Conservation (phyloP, 2,797 vertebrate genomes). For the Perodicticus potto region DNA sequence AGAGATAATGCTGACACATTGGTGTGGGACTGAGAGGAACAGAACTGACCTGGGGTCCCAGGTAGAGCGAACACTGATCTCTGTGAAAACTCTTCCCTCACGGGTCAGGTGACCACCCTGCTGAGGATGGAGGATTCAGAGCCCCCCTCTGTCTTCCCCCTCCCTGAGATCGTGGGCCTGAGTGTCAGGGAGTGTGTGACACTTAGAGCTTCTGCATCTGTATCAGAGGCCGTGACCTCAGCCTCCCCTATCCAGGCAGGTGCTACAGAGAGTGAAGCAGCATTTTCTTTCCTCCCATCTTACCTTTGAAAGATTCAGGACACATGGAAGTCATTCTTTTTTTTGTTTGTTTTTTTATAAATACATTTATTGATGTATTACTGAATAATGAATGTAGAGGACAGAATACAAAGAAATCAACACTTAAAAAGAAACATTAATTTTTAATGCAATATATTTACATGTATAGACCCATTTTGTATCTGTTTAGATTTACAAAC, state of each 20-base stretch:
- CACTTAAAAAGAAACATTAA: slow-evolving; percentile 61
- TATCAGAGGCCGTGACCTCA: too few species aligned
- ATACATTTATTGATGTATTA: slow-evolving; percentile 86
- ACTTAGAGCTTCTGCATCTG: too few species aligned
- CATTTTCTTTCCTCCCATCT: neutral
- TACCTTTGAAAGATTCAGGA: neutral
- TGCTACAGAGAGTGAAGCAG: too few species aligned
- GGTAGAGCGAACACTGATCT: neutral
- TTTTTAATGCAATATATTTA: slow-evolving; percentile 62
- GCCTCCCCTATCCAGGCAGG: too few species aligned
- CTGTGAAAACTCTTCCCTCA: neutral
- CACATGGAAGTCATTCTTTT: neutral
- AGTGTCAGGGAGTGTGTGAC: too few species aligned
- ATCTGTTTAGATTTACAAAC: slow-evolving; percentile 47
- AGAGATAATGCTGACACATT: slow-evolving; percentile 43
- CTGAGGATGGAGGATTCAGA: too few species aligned
- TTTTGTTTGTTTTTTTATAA: too few species aligned
- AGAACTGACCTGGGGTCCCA: accelerated
- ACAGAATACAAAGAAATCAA: slow-evolving; percentile 80
- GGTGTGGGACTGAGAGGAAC: slow-evolving; percentile 25
- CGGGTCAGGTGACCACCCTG: too few species aligned
- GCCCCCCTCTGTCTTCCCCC: too few species aligned
- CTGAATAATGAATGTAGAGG: slow-evolving; percentile 70
- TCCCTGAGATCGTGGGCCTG: too few species aligned
- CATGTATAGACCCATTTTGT: slow-evolving; percentile 56